These are phyloP conservation scores for Cydia pomonella DNA, from an alignment of 1,140 invertebrate species.

Conservation along the genomic window DNA sequence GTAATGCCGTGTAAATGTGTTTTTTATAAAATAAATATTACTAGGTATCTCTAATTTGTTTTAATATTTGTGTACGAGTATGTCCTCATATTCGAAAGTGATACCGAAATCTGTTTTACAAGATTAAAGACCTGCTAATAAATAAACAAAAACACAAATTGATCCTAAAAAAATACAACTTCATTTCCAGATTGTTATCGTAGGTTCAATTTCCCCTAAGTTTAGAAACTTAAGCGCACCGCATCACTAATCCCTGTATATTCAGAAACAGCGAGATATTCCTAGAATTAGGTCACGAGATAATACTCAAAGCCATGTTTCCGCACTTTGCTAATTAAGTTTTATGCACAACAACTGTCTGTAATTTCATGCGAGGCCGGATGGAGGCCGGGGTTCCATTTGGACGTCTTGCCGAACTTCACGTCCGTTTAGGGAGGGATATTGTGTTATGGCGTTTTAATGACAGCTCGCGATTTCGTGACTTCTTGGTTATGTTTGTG, in stretches of 20 bases:
- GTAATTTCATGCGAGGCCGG: constrained; percentile 13
- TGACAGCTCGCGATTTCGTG: neutral
- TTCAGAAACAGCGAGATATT: constrained; percentile 21
- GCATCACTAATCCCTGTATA: neutral
- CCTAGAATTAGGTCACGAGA: constrained; percentile 23
- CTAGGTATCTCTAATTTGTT: too few species aligned
- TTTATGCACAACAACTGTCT: constrained; percentile 27
- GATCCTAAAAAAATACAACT: too few species aligned
- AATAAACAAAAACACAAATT: too few species aligned
- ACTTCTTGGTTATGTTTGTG: neutral
- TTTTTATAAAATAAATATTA: too few species aligned
- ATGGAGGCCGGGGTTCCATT: neutral
- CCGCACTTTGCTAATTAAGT: constrained; percentile 28
- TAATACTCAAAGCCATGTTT: constrained; percentile 31
- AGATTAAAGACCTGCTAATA: too few species aligned
- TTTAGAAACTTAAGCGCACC: neutral
- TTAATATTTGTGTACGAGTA: too few species aligned
- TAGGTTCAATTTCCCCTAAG: neutral
- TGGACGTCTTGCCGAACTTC: neutral
- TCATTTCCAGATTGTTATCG: neutral
- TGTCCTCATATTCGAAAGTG: too few species aligned
- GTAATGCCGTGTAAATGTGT: too few species aligned
- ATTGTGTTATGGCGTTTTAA: neutral
- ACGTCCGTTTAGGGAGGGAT: neutral
- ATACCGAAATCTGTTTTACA: too few species aligned